Conservation (phyloP, 2,113 vertebrate species). For the Heterotilapia buettikoferi region DNA sequence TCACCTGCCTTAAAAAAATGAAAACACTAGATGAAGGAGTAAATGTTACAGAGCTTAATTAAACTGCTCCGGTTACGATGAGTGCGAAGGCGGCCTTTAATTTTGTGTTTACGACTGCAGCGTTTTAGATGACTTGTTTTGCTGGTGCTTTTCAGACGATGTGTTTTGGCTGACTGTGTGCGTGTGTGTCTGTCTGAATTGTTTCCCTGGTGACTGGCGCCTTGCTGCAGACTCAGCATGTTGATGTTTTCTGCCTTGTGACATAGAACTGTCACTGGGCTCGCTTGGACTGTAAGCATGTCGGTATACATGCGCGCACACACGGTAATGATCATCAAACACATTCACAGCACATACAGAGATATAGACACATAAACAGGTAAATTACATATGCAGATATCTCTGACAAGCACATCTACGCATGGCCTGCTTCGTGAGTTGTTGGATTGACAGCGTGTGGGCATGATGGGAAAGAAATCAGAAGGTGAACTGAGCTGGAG, state of each 20-base stretch:
- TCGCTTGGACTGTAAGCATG: background rate
- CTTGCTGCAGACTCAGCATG: slow-evolving; percentile 64
- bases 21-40: background rate
- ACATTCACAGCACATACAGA: background rate
- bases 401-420: background rate
- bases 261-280: slow-evolving; percentile 38
- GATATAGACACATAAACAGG: background rate
- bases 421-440: slow-evolving; percentile 1
- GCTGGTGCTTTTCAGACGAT: slow-evolving; percentile 36
- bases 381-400: background rate
- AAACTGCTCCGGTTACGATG: background rate
- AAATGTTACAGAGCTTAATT: slow-evolving; percentile 10
- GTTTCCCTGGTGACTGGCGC: slow-evolving; percentile 59
- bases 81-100: slow-evolving; percentile 1
- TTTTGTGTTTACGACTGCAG: slow-evolving; percentile 40
- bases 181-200: slow-evolving; percentile 32
- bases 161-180: slow-evolving; percentile 48
- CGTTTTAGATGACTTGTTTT: slow-evolving; percentile 43
- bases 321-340: background rate
- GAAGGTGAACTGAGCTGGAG: background rate
- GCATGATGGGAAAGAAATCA: background rate
- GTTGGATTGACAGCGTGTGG: slow-evolving; percentile 20
- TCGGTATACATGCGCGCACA: background rate
- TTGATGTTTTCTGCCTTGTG: slow-evolving; percentile 65
- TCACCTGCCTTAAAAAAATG: background rate